phyloP scores from a whole-genome alignment of 2,888 invertebrate genomes.

The Girardia tigrina region DNA sequence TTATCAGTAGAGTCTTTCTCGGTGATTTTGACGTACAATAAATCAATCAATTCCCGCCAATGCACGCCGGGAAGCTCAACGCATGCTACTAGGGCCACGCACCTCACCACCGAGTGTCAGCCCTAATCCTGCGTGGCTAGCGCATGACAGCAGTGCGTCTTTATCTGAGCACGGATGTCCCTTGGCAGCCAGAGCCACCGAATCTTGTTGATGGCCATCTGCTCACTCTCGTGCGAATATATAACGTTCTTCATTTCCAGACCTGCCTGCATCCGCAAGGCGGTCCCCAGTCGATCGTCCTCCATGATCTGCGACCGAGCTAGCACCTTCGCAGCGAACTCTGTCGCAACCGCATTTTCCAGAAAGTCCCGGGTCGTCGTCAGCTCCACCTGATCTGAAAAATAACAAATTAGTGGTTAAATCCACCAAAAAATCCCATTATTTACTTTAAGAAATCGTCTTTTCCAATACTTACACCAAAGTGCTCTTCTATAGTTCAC shows the following conservation, averaged over 20 bases:
- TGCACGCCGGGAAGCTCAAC: constrained; percentile 78
- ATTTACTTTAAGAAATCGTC: no score
- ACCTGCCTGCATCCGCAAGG: constrained; percentile 93
- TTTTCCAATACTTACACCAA: no score
- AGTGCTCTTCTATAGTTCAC: no score
- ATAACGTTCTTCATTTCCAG: constrained; percentile 92
- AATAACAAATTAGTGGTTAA: no score
- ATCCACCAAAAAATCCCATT: no score
- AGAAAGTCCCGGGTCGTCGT: constrained; percentile 31
- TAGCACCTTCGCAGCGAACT: no score
- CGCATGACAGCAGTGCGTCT: constrained; percentile 82
- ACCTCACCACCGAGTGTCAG: constrained; percentile 93
- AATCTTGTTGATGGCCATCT: constrained; percentile 70
- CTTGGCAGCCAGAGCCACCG: constrained; percentile 80
- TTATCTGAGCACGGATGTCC: constrained; percentile 72
- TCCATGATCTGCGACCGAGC: no score
- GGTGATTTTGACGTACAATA: no score
- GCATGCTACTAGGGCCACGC: constrained; percentile 93
- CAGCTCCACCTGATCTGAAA: constrained; percentile 33
- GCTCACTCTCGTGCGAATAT: constrained; percentile 74
- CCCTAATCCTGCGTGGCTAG: constrained; percentile 83
- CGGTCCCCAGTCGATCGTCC: no score
- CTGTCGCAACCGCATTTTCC: no score
- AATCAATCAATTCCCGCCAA: constrained; percentile 84
- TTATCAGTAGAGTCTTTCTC: no score